Conservation (phyloP, 2,888 invertebrate species). For the Aspidiotus destructor region DNA sequence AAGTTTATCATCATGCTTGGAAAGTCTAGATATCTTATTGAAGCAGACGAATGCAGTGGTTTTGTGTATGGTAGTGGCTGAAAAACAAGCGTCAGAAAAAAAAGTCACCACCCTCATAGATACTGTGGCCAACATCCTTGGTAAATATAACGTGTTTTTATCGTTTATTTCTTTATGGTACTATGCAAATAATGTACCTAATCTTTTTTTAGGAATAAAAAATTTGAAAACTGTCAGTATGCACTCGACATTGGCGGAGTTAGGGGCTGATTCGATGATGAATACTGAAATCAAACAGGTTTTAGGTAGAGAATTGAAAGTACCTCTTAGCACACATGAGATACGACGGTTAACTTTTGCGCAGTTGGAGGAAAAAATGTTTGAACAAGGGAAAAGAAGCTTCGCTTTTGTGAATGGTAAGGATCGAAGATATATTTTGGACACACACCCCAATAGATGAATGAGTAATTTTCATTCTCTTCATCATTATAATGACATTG, state of each 20-base stretch:
- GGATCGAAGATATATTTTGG: no score
- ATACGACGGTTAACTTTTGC: constrained; percentile 68
- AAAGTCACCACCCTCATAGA: constrained; percentile 47
- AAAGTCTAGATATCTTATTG: constrained; percentile 57
- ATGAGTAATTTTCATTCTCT: no score
- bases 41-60: constrained; percentile 56
- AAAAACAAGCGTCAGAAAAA: constrained; percentile 54
- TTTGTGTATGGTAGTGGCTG: constrained; percentile 77
- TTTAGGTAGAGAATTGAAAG: constrained; percentile 76
- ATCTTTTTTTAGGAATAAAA: constrained; percentile 49
- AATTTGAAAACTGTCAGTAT: constrained; percentile 60
- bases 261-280: constrained; percentile 96
- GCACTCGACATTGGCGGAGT: constrained; percentile 67
- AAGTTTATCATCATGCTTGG: constrained; percentile 69
- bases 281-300: constrained; percentile 91
- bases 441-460: no score
- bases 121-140: constrained; percentile 41
- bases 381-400: no score
- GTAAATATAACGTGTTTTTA: neutral
- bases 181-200: constrained; percentile 60
- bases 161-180: no score
- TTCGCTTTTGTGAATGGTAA: no score
- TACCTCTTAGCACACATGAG: constrained; percentile 75
- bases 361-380: no score
- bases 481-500: no score